Evolutionary conservation across 2,888 invertebrate species (phyloP).

Genomic region (Odontothrips loti): DNA sequence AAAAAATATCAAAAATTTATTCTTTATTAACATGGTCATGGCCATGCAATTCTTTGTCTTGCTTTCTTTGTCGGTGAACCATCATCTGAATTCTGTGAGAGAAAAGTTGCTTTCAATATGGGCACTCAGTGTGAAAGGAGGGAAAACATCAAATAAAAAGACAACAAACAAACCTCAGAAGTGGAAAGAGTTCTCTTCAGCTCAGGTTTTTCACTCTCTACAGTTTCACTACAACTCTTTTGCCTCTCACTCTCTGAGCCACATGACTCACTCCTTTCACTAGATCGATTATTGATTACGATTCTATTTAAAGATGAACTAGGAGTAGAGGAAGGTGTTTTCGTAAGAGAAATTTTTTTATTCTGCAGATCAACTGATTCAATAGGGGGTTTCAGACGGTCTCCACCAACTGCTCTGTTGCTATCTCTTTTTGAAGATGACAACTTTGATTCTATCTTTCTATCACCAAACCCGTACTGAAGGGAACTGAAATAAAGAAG

Average conservation of each 20-base stretch:
- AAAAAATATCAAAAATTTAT: not conserved
- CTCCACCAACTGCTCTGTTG: not conserved
- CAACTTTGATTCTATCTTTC: not conserved
- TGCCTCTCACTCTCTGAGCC: not conserved
- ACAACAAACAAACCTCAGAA: not conserved
- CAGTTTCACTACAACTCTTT: not conserved
- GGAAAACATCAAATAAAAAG: too few species aligned
- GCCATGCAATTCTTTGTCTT: conserved; percentile 5
- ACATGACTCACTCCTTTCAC: not conserved
- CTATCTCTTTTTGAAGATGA: not conserved
- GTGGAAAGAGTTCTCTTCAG: not conserved
- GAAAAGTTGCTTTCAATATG: not conserved
- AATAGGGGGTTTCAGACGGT: not conserved
- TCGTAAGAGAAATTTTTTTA: not conserved
- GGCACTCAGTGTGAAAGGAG: not conserved
- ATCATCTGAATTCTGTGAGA: not conserved
- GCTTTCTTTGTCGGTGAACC: not conserved
- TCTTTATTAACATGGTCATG: not conserved
- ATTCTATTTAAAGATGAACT: not conserved
- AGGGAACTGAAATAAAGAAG: not conserved
- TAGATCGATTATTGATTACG: not conserved
- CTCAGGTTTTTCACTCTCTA: not conserved
- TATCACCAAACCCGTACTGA: not conserved
- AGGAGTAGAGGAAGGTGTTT: not conserved
- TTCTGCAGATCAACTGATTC: not conserved